Evolutionary conservation across 2,113 vertebrate species (phyloP).

Genomic region (Micronycteris hirsuta): DNA sequence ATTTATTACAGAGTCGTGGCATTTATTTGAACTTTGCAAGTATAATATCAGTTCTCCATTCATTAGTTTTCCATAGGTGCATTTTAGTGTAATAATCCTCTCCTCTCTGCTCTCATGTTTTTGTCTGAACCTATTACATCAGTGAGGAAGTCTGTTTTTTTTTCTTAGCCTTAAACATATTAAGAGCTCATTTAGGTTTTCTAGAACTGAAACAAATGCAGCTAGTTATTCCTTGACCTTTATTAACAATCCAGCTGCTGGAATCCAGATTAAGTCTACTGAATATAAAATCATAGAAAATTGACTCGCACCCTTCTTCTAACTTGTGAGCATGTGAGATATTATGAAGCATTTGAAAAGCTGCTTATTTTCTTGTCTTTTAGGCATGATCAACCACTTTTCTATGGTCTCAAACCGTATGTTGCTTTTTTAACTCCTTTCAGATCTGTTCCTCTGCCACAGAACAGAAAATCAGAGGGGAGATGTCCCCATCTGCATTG

Average conservation of each 20-base stretch:
- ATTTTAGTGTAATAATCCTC: not conserved
- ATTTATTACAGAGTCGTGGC: not conserved
- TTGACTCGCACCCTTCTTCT: slow-evolving; percentile 25
- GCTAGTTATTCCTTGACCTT: slow-evolving; percentile 64
- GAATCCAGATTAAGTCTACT: not conserved
- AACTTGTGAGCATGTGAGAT: slow-evolving; percentile 36
- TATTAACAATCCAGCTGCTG: slow-evolving; percentile 44
- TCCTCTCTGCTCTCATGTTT: slow-evolving; percentile 19
- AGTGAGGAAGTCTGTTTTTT: slow-evolving; percentile 40
- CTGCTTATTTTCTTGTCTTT: slow-evolving; percentile 23
- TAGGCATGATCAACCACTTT: slow-evolving; percentile 18
- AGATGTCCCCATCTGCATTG: slow-evolving; percentile 53
- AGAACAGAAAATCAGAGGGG: slow-evolving; percentile 43
- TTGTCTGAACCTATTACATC: slow-evolving; percentile 59
- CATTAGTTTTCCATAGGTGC: slow-evolving; percentile 8
- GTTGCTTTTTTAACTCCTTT: slow-evolving; percentile 60
- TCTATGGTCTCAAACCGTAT: slow-evolving; percentile 17
- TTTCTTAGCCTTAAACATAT: slow-evolving; percentile 7
- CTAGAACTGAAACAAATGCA: slow-evolving; percentile 21
- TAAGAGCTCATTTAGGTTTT: not conserved
- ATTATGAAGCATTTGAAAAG: not conserved
- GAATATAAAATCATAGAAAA: slow-evolving; percentile 43
- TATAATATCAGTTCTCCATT: not conserved
- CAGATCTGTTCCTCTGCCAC: slow-evolving; percentile 42
- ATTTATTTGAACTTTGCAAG: slow-evolving; percentile 30